Conservation (phyloP, 1,140 invertebrate genomes). For the Cryptotermes secundus region DNA sequence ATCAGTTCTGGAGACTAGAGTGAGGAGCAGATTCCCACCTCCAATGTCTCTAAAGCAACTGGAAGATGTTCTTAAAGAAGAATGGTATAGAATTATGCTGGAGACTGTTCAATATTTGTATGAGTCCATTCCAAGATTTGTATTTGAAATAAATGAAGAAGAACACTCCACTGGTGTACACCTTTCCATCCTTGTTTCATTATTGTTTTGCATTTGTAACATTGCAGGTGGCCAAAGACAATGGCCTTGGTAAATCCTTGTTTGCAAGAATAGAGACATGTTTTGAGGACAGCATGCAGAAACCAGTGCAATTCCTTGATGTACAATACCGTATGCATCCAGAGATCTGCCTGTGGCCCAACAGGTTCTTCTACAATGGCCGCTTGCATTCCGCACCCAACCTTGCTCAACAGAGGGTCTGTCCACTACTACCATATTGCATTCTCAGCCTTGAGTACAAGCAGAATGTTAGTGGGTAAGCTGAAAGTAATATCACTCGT, state of each 20-base stretch:
- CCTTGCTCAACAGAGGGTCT: not conserved
- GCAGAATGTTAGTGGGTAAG: not conserved
- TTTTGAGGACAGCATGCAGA: slow-evolving; percentile 39
- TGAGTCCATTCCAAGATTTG: too few species aligned
- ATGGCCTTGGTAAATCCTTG: slow-evolving; percentile 62
- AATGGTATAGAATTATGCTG: too few species aligned
- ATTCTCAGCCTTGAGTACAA: slow-evolving; percentile 2
- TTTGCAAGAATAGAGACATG: slow-evolving; percentile 61
- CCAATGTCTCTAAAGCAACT: too few species aligned
- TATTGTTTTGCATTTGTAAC: slow-evolving; percentile 24
- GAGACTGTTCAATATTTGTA: too few species aligned
- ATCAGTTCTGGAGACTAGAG: too few species aligned
- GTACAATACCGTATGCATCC: slow-evolving; percentile 87
- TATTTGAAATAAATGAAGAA: too few species aligned
- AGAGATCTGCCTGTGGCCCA: slow-evolving; percentile 74
- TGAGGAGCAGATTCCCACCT: too few species aligned
- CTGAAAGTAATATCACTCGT: too few species aligned
- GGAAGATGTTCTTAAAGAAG: too few species aligned
- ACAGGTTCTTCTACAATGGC: slow-evolving; percentile 72
- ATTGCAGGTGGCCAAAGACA: slow-evolving; percentile 57
- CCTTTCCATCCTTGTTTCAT: too few species aligned
- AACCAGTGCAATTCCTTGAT: slow-evolving; percentile 60
- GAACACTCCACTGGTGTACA: too few species aligned
- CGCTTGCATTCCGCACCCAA: not conserved
- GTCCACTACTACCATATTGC: slow-evolving; percentile 24